Evolutionary conservation across 2,888 invertebrate species (phyloP), one percentile per base, ranked within the genome.

Genomic region (Muscina levida): DNA sequence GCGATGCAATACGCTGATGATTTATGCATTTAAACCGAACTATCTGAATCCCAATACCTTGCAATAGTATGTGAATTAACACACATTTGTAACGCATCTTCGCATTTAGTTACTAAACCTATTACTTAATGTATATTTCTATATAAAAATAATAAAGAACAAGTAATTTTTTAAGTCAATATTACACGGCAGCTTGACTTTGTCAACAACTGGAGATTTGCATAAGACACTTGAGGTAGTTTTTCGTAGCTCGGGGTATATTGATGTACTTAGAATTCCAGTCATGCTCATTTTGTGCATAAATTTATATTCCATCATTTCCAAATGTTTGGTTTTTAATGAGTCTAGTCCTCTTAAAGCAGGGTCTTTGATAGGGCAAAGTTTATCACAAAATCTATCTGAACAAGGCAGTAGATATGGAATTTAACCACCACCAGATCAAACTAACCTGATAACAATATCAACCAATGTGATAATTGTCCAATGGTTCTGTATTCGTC

Each of bases 1-100:
- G 94, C 97, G 0, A 90, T 98, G 85, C 93, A 94, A 73, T 99
- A 97, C 88, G 95, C 96, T 0, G 95, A 98, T 88, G 97, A 97
- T 86, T 89, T 92, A 17, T 95, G 95, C 0, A 83, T 88, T 10
- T 93, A 95, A 0, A 97, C 97, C 0, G 94, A 95, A 88, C 87
- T 87, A 0, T 98, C 93, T 96, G 93, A 99, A 99, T 91, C 99
- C 99, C 0, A 98, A 98, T 89, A 42, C n/a, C 6, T 39, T 39
- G 39, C 6, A 39, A 39, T 10, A 39, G 10, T 39, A 39, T 39
- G 6, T 39, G 5, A 5, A 39, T 39, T 39, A 8, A 39, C 5
- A 39, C 39, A 39, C 5, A 10, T 39, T 39, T 39, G 5, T n/a
- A 10, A 39, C 5, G n/a, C n/a, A n/a, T n/a, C n/a, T n/a, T n/a